These are phyloP conservation scores for Unio pictorum DNA, from an alignment of 2,888 invertebrate genomes.

Conservation along the genomic window DNA sequence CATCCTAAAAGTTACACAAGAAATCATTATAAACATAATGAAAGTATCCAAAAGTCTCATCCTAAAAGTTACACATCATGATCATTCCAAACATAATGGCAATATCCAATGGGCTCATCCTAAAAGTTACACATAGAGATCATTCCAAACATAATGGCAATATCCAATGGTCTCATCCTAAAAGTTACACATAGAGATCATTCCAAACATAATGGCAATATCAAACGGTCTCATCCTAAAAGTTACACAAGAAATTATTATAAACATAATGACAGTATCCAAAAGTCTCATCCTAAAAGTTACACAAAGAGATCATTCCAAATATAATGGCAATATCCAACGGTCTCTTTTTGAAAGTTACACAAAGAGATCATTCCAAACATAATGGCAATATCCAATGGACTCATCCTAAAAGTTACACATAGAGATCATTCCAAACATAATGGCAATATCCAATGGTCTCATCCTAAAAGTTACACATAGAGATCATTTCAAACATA, in stretches of 20 bases:
- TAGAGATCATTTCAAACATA: no score
- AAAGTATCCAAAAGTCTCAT: constrained; percentile 70
- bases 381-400: no score
- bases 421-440: no score
- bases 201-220: no score
- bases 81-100: constrained; percentile 59
- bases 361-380: constrained; percentile 8
- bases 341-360: constrained; percentile 65
- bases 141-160: no score
- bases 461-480: no score
- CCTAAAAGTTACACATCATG: constrained; percentile 41
- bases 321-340: constrained; percentile 70
- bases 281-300: constrained; percentile 66
- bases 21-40: constrained; percentile 54
- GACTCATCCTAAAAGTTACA: neutral
- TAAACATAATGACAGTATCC: constrained; percentile 68
- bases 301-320: constrained; percentile 8
- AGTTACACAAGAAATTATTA: no score
- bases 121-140: constrained; percentile 29
- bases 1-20: no score
- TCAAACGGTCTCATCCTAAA: no score
- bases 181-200: no score
- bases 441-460: no score
- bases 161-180: no score
- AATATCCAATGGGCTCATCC: constrained; percentile 70